Percentiles rank a stretch among this genome's conserved stretches.
phyloP scores from a whole-genome alignment of 2,797 vertebrate genomes.

The Alosa sapidissima region DNA sequence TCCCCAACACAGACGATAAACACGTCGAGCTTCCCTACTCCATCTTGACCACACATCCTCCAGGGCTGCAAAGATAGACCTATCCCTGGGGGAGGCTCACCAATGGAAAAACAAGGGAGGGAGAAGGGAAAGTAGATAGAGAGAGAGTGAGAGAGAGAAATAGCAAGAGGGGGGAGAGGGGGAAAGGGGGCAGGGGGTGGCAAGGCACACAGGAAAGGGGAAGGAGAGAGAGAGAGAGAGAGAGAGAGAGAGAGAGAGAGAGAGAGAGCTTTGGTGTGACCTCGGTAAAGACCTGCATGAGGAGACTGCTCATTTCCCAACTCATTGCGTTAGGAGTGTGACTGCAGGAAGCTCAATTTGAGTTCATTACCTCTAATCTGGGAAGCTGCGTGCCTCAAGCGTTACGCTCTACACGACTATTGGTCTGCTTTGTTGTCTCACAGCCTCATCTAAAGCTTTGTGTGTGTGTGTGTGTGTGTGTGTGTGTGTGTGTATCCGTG shows the following conservation, averaged over 20 bases:
- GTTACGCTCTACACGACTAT: background rate
- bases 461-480: slow-evolving; percentile 19
- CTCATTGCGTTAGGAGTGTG: slow-evolving; percentile 31
- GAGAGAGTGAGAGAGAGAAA: slow-evolving; percentile 23
- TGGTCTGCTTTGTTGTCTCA: slow-evolving; percentile 20
- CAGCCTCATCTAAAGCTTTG: background rate
- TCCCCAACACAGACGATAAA: slow-evolving; percentile 36
- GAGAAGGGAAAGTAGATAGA: background rate
- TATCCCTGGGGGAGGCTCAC: slow-evolving; percentile 22
- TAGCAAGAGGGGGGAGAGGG: background rate
- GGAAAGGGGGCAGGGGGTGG: background rate
- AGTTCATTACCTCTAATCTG: slow-evolving; percentile 38
- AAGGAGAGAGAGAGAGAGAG: background rate
- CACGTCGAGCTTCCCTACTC: slow-evolving; percentile 32
- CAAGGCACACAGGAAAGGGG: background rate
- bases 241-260: background rate
- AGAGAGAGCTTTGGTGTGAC: background rate
- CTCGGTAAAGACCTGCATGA: slow-evolving; percentile 9
- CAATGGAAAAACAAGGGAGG: background rate
- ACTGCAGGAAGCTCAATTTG: slow-evolving; percentile 33
- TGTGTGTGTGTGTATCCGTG: background rate
- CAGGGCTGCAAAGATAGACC: slow-evolving; percentile 38
- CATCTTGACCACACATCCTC: slow-evolving; percentile 31
- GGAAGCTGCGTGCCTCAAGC: slow-evolving; percentile 28
- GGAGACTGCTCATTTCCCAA: slow-evolving; percentile 12